Conservation (phyloP, 2,888 invertebrate genomes). For the Meiosimyza platycephala region DNA sequence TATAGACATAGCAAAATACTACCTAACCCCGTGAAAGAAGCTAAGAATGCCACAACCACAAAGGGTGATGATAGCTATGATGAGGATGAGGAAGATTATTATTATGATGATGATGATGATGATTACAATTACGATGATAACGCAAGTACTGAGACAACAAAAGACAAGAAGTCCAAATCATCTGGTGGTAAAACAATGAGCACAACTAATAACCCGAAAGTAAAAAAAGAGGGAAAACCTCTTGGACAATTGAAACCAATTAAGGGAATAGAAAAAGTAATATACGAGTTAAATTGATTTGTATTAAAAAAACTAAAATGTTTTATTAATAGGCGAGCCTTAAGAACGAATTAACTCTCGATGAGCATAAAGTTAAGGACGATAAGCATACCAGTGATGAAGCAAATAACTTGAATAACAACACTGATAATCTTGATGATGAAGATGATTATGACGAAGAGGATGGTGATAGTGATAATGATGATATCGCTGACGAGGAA, state of each 20-base stretch:
- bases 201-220: slow-evolving; percentile 32
- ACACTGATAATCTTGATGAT: slow-evolving; percentile 50
- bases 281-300: neutral
- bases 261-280: slow-evolving; percentile 54
- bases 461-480: slow-evolving; percentile 54
- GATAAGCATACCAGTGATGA: slow-evolving; percentile 45
- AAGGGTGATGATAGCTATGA: slow-evolving; percentile 50
- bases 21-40: slow-evolving; percentile 45
- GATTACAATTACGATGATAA: slow-evolving; percentile 54
- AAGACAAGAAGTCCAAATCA: slow-evolving; percentile 43
- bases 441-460: slow-evolving; percentile 53
- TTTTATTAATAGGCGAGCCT: too few species aligned
- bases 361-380: slow-evolving; percentile 32
- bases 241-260: slow-evolving; percentile 53
- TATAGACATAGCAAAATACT: slow-evolving; percentile 62
- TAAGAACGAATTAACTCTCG: slow-evolving; percentile 15
- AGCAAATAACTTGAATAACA: slow-evolving; percentile 50
- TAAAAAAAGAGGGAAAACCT: slow-evolving; percentile 44
- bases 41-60: slow-evolving; percentile 48
- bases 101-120: slow-evolving; percentile 56
- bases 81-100: slow-evolving; percentile 55
- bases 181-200: slow-evolving; percentile 42
- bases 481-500: slow-evolving; percentile 59
- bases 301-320: neutral
- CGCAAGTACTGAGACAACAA: slow-evolving; percentile 42